Conservation (phyloP, 1,140 invertebrate genomes). For the Chrysopa pallens region DNA sequence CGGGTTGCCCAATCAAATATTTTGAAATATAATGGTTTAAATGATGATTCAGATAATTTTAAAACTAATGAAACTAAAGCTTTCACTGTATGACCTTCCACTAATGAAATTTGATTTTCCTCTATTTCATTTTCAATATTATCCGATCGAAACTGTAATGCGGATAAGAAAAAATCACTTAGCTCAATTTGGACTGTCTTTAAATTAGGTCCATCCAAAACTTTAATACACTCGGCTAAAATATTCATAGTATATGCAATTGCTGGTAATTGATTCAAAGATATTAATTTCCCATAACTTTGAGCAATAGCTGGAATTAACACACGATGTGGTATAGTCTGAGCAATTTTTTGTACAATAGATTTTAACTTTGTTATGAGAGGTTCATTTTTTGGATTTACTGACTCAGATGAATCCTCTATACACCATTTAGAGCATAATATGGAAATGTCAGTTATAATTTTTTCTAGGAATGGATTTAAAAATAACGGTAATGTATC, state of each 20-base stretch:
- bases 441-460: constrained; percentile 44
- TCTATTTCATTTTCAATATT: constrained; percentile 15
- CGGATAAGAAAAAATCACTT: constrained; percentile 53
- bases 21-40: constrained; percentile 72
- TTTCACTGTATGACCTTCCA: constrained; percentile 56
- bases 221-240: constrained; percentile 46
- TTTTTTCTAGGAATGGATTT: constrained; percentile 62
- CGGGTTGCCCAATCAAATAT: constrained; percentile 70
- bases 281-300: constrained; percentile 41
- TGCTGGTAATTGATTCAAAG: constrained; percentile 34
- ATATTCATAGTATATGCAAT: constrained; percentile 55
- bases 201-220: constrained; percentile 38
- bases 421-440: constrained; percentile 30
- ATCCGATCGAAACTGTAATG: constrained; percentile 48
- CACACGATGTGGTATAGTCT: constrained; percentile 47
- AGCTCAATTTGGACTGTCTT: constrained; percentile 41
- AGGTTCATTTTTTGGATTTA: constrained; percentile 29
- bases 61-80: constrained; percentile 59
- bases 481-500: constrained; percentile 64
- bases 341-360: constrained; percentile 48
- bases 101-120: constrained; percentile 21
- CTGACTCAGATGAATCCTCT: constrained; percentile 4
- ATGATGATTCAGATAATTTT: constrained; percentile 74
- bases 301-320: constrained; percentile 54
- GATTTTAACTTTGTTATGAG: constrained; percentile 35